phyloP scores from a whole-genome alignment of 2,888 invertebrate genomes.

The Nysson spinosus region DNA sequence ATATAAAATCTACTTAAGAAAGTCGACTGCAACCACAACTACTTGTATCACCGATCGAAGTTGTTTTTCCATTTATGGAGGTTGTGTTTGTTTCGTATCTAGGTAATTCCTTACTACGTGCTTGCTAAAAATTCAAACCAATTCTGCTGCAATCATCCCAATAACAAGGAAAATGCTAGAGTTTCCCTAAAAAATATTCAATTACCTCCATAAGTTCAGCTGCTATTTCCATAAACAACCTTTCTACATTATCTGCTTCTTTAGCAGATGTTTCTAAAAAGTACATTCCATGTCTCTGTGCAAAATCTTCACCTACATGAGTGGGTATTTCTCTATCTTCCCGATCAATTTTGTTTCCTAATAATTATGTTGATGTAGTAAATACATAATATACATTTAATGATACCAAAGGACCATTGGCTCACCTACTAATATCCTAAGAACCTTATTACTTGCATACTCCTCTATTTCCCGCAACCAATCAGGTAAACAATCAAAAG shows the following conservation, averaged over 20 bases:
- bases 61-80: conserved; percentile 85
- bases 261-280: conserved; percentile 99
- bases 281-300: conserved; percentile 97
- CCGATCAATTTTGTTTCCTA: conserved; percentile 97
- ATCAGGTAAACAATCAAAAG: conserved; percentile 97
- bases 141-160: conserved; percentile 6
- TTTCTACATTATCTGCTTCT: conserved; percentile 98
- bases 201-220: conserved; percentile 91
- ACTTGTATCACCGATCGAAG: conserved; percentile 83
- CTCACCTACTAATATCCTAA: conserved; percentile 95
- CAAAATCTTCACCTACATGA: conserved; percentile 96
- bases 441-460: conserved; percentile 96
- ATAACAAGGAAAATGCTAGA: conserved; percentile 4
- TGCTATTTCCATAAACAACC: conserved; percentile 97
- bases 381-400: neutral
- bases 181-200: conserved; percentile 4
- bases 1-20: conserved; percentile 69
- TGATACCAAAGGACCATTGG: conserved; percentile 44
- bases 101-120: conserved; percentile 89
- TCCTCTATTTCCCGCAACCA: conserved; percentile 99
- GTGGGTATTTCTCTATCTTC: conserved; percentile 97
- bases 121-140: conserved; percentile 81
- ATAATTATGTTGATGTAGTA: neutral
- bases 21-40: conserved; percentile 80
- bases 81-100: conserved; percentile 86